These are phyloP conservation scores for Pardosa pseudoannulata DNA, from an alignment of 2,888 invertebrate species.

Conservation along the genomic window DNA sequence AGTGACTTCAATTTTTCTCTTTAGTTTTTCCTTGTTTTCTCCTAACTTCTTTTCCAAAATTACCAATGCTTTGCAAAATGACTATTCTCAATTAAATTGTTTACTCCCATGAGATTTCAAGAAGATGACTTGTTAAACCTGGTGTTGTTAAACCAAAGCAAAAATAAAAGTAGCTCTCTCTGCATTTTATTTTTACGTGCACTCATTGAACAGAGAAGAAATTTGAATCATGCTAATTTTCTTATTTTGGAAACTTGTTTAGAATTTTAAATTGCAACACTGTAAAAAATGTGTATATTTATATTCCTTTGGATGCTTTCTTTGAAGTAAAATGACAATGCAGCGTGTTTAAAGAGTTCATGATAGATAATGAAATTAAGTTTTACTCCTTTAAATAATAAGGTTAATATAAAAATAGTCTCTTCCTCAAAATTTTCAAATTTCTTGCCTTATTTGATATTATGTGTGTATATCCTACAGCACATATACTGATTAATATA, in stretches of 20 bases:
- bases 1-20: constrained; percentile 7
- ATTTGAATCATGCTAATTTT: not conserved
- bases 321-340: too few species aligned
- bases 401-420: too few species aligned
- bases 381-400: too few species aligned
- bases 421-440: too few species aligned
- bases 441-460: too few species aligned
- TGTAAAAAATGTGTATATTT: too few species aligned
- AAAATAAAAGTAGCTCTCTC: not conserved
- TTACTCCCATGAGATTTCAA: not conserved
- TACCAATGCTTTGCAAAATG: not conserved
- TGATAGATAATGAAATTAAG: too few species aligned
- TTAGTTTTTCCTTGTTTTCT: not conserved
- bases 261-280: not conserved
- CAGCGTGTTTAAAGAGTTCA: too few species aligned
- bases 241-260: not conserved
- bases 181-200: not conserved
- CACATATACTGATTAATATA: too few species aligned
- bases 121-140: not conserved
- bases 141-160: not conserved
- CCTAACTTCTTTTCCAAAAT: not conserved
- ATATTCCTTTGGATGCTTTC: too few species aligned
- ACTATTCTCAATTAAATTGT: constrained; percentile 13
- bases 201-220: not conserved
- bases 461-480: too few species aligned